Evolutionary conservation across 2,888 invertebrate species (phyloP).

Genomic region (Shargacucullia verbasci): DNA sequence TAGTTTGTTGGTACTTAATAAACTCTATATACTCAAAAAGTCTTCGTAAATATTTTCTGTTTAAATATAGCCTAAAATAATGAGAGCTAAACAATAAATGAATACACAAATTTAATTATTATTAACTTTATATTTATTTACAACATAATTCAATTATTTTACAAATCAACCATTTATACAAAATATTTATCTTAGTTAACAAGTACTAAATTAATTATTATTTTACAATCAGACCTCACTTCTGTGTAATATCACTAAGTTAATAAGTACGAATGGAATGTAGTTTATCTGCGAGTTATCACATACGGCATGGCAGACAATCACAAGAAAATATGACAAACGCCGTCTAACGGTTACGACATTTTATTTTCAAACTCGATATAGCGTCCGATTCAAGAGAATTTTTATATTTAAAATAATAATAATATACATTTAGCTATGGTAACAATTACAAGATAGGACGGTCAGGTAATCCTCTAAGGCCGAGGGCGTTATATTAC

Average conservation of each 20-base stretch:
- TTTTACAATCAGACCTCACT: slow-evolving; percentile 86
- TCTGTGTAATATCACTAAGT: slow-evolving; percentile 77
- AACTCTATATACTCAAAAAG: slow-evolving; percentile 24
- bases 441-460: slow-evolving; percentile 82
- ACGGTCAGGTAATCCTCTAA: slow-evolving; percentile 55
- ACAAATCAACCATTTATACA: slow-evolving; percentile 89
- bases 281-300: slow-evolving; percentile 77
- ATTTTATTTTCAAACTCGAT: slow-evolving; percentile 50
- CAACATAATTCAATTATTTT: slow-evolving; percentile 84
- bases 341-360: slow-evolving; percentile 45
- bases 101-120: slow-evolving; percentile 65
- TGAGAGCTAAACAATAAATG: slow-evolving; percentile 36
- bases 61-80: not conserved
- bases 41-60: not conserved
- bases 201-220: slow-evolving; percentile 82
- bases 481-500: slow-evolving; percentile 37
- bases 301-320: slow-evolving; percentile 83
- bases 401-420: slow-evolving; percentile 65
- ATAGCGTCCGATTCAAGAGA: slow-evolving; percentile 58
- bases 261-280: slow-evolving; percentile 80
- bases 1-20: slow-evolving; percentile 50
- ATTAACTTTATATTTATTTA: slow-evolving; percentile 88
- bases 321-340: slow-evolving; percentile 65
- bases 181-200: slow-evolving; percentile 87
- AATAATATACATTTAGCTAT: slow-evolving; percentile 79